Evolutionary conservation across 2,888 invertebrate genomes (phyloP), one percentile per base, ranked within the genome.

Genomic region (Thereva nobilitata): DNA sequence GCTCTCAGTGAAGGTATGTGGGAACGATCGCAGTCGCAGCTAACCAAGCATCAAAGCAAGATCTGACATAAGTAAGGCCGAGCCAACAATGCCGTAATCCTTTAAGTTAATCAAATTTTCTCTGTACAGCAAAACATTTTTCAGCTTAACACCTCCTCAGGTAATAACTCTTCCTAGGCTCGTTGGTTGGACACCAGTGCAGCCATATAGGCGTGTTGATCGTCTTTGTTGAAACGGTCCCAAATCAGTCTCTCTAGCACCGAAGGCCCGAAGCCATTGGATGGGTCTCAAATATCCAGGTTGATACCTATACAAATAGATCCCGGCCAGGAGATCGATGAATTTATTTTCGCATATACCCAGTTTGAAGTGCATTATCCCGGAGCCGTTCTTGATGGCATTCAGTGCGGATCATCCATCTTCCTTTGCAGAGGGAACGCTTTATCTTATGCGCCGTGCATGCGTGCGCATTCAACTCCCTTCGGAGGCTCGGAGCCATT

Each of bases 61-160:
- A 52, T 64, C 42, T 64, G 53, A 49, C 53, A 61, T 61, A 52
- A 64, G 52, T 53, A 52, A 23, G 41, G 49, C 10, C 52, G 50
- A 53, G 52, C 52, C 53, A 64, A 57, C 45, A 57, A 57, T 45
- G 40, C 37, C 45, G 57, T 57, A 57, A 57, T 57, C 57, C 57
- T 57, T 57, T 57, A 57, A 57, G 34, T 57, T 57, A 57, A 57
- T 57, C 57, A 57, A 44, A 57, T 45, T 57, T 57, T 45, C 44
- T n/a, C 57, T 34, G 57, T 45, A 37, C 57, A 57, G 45, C 45
- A 9, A 4, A 57, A 37, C 40, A 34, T 57, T 57, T 57, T 57
- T 57, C 57, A 57, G 57, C 57, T 57, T 57, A 57, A 57, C 57
- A 57, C 57, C 57, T 57, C 57, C 45, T 57, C 57, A 57, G 57